Base-by-base conservation (phyloP, 2,888 invertebrate genomes). In the Oligia strigilis region DNA sequence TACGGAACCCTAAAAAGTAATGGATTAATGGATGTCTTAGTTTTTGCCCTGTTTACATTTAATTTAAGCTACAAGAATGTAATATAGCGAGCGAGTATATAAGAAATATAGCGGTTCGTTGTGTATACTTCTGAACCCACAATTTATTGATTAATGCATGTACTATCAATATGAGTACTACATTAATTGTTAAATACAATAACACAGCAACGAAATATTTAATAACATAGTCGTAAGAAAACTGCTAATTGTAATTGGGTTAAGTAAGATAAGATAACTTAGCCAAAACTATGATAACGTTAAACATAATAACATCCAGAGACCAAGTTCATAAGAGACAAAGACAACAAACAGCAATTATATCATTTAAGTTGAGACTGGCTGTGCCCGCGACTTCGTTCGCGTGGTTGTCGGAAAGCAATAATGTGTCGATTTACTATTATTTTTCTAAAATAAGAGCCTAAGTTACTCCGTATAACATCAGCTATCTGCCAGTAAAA, bases 161-260 rank as follows among this genome's bases (percentile, higher is more conserved):
- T 29, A 29, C 19, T 60, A 72, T 4, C 14, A 23, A 17, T 5
- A 49, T 23, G 0, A 40, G 2, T 40, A 2, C 19, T 29, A 4
- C 4, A 29, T 76, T 3, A 46, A 46, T 40, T 49, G 36, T 49
- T 62, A 60, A 60, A 36, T 17, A 77, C 19, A 49, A 67, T 14
- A 36, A 64, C 23, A n/a, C 3, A 14, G 13, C 29, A 40, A 58
- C 46, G 29, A 29, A 29, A 29, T 29, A 29, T 29, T 29, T 29
- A 29, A 29, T 29, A 65, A 29, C 40, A 55, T 75, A 49, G 13
- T 80, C 43, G 1, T 52, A 36, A n/a, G 11, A 29, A 58, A 65
- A 60, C 13, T 43, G 11, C 1, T 66, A 81, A 71, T 52, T 78
- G 14, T 62, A 17, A 80, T 65, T 80, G 8, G 23, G 43, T 46